These are phyloP conservation scores for Pseudobourletiella spinata DNA, from an alignment of 1,140 invertebrate species.

Conservation along the genomic window DNA sequence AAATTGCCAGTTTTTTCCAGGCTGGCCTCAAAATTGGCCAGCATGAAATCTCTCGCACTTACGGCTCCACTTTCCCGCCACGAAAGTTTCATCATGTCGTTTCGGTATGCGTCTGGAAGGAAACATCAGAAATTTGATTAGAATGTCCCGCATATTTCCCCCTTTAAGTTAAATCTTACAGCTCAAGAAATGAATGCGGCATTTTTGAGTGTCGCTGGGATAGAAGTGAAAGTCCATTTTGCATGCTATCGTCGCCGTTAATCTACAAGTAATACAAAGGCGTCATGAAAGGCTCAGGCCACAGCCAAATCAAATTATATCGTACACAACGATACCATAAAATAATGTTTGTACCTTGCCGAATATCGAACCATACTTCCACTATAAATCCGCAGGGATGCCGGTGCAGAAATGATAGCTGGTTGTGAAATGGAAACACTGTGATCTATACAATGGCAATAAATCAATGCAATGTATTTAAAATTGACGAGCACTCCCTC, in stretches of 20 bases:
- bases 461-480: neutral
- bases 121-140: neutral
- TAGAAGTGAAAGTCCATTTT: slow-evolving; percentile 10
- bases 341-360: slow-evolving; percentile 1
- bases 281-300: neutral
- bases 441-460: neutral
- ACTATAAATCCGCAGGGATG: slow-evolving; percentile 8
- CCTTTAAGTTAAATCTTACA: neutral
- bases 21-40: neutral
- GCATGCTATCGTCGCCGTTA: slow-evolving; percentile 8
- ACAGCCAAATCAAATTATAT: no score
- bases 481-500: no score
- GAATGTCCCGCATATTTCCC: neutral
- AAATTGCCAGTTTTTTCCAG: no score
- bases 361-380: slow-evolving; percentile 9
- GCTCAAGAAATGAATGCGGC: neutral
- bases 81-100: neutral
- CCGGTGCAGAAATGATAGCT: neutral
- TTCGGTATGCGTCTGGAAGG: neutral
- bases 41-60: neutral
- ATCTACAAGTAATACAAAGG: neutral
- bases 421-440: slow-evolving; percentile 4
- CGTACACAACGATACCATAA: neutral
- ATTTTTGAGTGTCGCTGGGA: slow-evolving; percentile 11
- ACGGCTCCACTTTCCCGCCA: neutral